A percentile compares a stretch with the other conserved stretches of the same genome.
phyloP scores from a whole-genome alignment of 2,888 invertebrate species.

The Choristoneura rosaceana region DNA sequence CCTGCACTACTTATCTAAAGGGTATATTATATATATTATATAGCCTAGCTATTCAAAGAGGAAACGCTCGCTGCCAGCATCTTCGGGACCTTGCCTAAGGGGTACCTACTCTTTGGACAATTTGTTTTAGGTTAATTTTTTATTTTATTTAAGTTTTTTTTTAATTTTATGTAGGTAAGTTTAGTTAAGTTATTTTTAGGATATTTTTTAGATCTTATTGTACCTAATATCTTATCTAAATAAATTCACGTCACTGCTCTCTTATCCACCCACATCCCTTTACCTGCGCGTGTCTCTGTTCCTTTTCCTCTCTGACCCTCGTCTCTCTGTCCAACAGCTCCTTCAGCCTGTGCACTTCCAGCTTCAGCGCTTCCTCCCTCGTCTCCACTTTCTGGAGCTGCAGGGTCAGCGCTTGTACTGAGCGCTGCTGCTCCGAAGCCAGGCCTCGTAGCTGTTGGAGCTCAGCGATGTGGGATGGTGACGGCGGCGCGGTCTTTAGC shows the following conservation, averaged over 20 bases:
- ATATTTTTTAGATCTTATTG: no score
- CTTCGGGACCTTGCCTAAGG: no score
- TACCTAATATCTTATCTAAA: no score
- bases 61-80: no score
- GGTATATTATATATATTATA: no score
- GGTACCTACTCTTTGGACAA: no score
- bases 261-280: not conserved
- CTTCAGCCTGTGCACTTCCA: slow-evolving; percentile 75
- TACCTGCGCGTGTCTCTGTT: slow-evolving; percentile 68
- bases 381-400: slow-evolving; percentile 82
- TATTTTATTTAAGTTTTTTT: no score
- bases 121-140: no score
- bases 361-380: slow-evolving; percentile 80
- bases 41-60: no score
- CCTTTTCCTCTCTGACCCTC: slow-evolving; percentile 66
- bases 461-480: slow-evolving; percentile 68
- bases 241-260: not conserved
- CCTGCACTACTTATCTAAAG: no score
- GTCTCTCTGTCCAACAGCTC: slow-evolving; percentile 81
- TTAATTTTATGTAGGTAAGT: no score
- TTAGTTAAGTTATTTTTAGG: no score
- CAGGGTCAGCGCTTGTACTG: slow-evolving; percentile 80
- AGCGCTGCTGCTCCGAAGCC: slow-evolving; percentile 86
- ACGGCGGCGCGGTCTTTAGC: slow-evolving; percentile 61
- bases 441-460: slow-evolving; percentile 77